phyloP scores from a whole-genome alignment of 1,140 invertebrate species.

The Limonius californicus region DNA sequence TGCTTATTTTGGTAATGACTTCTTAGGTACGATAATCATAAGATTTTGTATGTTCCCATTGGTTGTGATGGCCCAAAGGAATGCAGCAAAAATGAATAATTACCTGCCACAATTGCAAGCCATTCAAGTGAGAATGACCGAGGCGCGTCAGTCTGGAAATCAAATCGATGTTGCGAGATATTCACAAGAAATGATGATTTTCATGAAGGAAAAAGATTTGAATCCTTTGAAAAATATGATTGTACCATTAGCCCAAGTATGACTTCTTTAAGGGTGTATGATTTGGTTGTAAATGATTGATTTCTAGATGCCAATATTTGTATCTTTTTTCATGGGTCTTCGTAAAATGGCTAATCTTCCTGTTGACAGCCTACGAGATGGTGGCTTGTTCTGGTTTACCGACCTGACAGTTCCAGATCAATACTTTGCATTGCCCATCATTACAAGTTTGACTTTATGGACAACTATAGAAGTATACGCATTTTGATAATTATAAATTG shows the following conservation, averaged over 20 bases:
- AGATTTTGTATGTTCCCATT: slow-evolving; percentile 77
- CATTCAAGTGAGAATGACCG: slow-evolving; percentile 76
- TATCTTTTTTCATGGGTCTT: slow-evolving; percentile 86
- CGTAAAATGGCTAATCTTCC: slow-evolving; percentile 81
- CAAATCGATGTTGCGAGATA: slow-evolving; percentile 68
- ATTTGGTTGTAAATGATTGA: background rate
- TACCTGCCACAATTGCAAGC: slow-evolving; percentile 75
- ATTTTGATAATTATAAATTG: too few species aligned
- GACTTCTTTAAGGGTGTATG: background rate
- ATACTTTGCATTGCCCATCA: slow-evolving; percentile 79
- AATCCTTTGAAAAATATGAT: slow-evolving; percentile 78
- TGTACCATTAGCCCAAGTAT: slow-evolving; percentile 76
- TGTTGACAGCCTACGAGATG: slow-evolving; percentile 80
- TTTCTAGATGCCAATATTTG: slow-evolving; percentile 73
- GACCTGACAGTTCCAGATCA: slow-evolving; percentile 91
- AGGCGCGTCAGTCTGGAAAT: slow-evolving; percentile 78
- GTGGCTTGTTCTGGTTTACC: slow-evolving; percentile 90
- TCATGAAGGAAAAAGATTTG: slow-evolving; percentile 77
- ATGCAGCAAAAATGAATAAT: slow-evolving; percentile 74
- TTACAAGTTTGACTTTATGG: slow-evolving; percentile 77
- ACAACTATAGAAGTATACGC: slow-evolving; percentile 72
- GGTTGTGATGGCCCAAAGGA: slow-evolving; percentile 73
- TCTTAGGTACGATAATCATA: slow-evolving; percentile 68
- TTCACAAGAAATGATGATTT: slow-evolving; percentile 69
- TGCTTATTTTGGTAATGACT: too few species aligned